Evolutionary conservation across 1,140 invertebrate genomes (phyloP).

Genomic region (Zaprionus vittiger): DNA sequence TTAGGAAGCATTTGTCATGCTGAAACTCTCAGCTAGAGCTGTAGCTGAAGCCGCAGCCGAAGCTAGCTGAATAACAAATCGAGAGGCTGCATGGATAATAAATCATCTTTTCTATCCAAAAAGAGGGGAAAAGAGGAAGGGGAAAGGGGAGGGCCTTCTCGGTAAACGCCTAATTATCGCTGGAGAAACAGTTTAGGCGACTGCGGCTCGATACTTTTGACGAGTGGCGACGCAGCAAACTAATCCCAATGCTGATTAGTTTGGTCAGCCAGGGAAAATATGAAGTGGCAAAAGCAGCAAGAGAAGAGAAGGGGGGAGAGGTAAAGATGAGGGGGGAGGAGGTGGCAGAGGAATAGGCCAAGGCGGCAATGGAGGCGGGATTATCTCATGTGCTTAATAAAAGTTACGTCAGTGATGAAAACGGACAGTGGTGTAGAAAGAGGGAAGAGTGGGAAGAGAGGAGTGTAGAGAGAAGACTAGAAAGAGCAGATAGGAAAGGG

Average conservation of each 20-base stretch:
- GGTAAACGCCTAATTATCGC: constrained; percentile 67
- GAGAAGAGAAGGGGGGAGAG: background rate
- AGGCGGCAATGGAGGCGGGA: constrained; percentile 35
- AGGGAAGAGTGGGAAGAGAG: background rate
- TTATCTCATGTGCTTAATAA: constrained; percentile 63
- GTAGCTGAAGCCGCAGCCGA: constrained; percentile 11
- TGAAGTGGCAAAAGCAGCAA: background rate
- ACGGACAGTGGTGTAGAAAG: background rate
- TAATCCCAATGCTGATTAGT: constrained; percentile 30
- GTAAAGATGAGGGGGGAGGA: background rate
- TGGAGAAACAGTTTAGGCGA: constrained; percentile 36
- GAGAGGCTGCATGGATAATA: constrained; percentile 63
- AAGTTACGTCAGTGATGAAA: constrained; percentile 42
- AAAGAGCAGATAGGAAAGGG: background rate
- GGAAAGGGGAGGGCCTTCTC: background rate
- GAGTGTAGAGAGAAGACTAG: background rate
- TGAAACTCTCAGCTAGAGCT: background rate
- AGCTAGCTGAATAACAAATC: constrained; percentile 57
- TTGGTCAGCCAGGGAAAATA: background rate
- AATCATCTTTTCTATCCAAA: constrained; percentile 60
- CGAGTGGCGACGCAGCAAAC: constrained; percentile 36
- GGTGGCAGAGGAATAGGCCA: background rate
- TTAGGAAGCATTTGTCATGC: constrained; percentile 1
- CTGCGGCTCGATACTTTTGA: constrained; percentile 29
- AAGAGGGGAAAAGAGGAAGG: background rate